These are phyloP conservation scores for Caenorhabditis afra DNA, from an alignment of 2,888 invertebrate species.

Conservation along the genomic window DNA sequence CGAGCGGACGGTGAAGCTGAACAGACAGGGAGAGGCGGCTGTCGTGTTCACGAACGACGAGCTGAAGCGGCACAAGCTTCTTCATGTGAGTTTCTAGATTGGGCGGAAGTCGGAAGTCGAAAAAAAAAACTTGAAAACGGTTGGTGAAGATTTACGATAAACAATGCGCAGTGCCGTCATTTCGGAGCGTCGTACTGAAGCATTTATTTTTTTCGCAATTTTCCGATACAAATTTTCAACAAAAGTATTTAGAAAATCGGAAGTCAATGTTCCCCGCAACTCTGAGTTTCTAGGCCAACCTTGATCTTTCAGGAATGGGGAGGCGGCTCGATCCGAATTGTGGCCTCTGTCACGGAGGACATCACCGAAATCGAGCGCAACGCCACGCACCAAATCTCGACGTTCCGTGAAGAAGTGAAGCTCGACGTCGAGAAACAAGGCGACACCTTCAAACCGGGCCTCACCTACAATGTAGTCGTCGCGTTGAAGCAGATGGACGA, in stretches of 20 bases:
- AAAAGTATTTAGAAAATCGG: no score
- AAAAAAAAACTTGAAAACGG: no score
- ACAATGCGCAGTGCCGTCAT: no score
- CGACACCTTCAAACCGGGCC: conserved; percentile 91
- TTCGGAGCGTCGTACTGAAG: no score
- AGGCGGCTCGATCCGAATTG: conserved; percentile 85
- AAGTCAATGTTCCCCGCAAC: no score
- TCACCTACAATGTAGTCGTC: conserved; percentile 88
- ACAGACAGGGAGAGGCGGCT: conserved; percentile 76
- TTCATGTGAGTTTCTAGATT: conserved; percentile 46
- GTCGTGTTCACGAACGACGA: conserved; percentile 78
- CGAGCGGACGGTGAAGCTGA: conserved; percentile 77
- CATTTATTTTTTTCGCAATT: no score
- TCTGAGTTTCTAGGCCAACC: no score
- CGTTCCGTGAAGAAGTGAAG: conserved; percentile 88
- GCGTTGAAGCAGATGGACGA: conserved; percentile 79
- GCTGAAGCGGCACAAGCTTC: conserved; percentile 73
- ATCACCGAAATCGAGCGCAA: conserved; percentile 84
- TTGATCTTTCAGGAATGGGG: conserved; percentile 57
- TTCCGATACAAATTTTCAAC: no score
- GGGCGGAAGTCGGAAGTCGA: no score
- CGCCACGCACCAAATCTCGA: conserved; percentile 83
- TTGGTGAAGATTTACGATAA: no score
- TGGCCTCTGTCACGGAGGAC: conserved; percentile 92
- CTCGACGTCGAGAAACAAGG: conserved; percentile 89